Conservation (phyloP, 2,888 invertebrate species). For the Drosophila barbarae region DNA sequence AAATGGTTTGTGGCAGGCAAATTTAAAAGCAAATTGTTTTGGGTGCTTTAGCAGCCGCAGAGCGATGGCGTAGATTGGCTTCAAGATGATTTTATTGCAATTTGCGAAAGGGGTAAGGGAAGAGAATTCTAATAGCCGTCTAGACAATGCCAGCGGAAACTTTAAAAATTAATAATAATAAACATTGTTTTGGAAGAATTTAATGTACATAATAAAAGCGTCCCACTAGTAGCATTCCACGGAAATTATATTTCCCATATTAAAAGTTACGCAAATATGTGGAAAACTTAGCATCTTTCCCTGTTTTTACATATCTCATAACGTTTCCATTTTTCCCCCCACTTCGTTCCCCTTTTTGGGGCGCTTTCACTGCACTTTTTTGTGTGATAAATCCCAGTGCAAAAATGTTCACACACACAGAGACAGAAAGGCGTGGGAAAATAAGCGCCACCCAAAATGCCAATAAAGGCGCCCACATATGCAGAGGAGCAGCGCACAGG, state of each 20-base stretch:
- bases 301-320: slow-evolving; percentile 2
- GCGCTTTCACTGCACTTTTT: slow-evolving; percentile 47
- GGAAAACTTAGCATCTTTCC: slow-evolving; percentile 10
- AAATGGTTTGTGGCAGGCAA: slow-evolving; percentile 44
- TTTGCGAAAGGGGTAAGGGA: slow-evolving; percentile 35
- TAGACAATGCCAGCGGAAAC: slow-evolving; percentile 25
- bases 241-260: slow-evolving; percentile 15
- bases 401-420: slow-evolving; percentile 61
- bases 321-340: neutral
- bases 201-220: neutral
- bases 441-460: slow-evolving; percentile 61
- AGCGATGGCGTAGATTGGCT: slow-evolving; percentile 43
- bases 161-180: slow-evolving; percentile 5
- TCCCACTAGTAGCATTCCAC: neutral
- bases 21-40: slow-evolving; percentile 71
- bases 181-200: neutral
- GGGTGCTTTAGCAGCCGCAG: slow-evolving; percentile 22
- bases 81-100: slow-evolving; percentile 56
- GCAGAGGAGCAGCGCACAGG: slow-evolving; percentile 47
- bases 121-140: slow-evolving; percentile 42
- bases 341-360: slow-evolving; percentile 3
- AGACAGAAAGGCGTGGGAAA: slow-evolving; percentile 52
- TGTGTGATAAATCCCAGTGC: slow-evolving; percentile 71
- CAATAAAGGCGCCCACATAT: slow-evolving; percentile 67
- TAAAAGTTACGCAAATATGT: slow-evolving; percentile 1